Base-by-base conservation (phyloP, 2,888 invertebrate genomes). In the Heterodera filipjevi region DNA sequence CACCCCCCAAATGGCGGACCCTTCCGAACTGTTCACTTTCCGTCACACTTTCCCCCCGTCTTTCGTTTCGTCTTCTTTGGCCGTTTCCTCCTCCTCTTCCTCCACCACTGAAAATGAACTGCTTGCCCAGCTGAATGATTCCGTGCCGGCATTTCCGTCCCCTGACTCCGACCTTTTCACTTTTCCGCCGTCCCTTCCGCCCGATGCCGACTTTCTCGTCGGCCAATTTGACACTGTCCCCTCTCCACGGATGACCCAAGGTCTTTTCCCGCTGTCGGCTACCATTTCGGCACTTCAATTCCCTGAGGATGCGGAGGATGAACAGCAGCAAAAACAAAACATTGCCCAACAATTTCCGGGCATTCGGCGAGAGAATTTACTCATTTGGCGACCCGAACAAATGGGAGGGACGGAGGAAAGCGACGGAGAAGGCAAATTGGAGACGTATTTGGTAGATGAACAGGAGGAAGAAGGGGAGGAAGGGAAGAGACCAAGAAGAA, bases 201-300 rank as follows among this genome's bases (percentile, higher is more conserved):
- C 75, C 6, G 66, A 66, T 27, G 64, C 75, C 30, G 75, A 75
- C 19, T 75, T 75, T 75, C 35, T 75, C 1, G 75, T 75, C 46
- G 75, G 75, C 10, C 75, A 75, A 53, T 75, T 75, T 64, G 75
- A 75, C n/a, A 75, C 75, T 3, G 33, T 68, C 5, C 68, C 39
- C 39, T 39, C 39, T 39, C 39, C 6, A 12, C 39, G 39, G 39
- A 39, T 8, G 22, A 35, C 27, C 12, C 30, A 32, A 19, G 49
- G 68, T 35, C 33, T 71, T 16, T 76, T 79, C 33, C 79, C 79
- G 22, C 46, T 77, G 30, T 68, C 49, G 14, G 79, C 79, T 8
- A 79, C 79, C 35, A 79, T 79, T 44, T 77, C 76, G 35, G 66
- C 76, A 8, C 32, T 79, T 27, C 76, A 79, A 66, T 32, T 79